These are phyloP conservation scores for Nothobranchius furzeri DNA, from an alignment of 2,113 vertebrate genomes.

Conservation along the genomic window DNA sequence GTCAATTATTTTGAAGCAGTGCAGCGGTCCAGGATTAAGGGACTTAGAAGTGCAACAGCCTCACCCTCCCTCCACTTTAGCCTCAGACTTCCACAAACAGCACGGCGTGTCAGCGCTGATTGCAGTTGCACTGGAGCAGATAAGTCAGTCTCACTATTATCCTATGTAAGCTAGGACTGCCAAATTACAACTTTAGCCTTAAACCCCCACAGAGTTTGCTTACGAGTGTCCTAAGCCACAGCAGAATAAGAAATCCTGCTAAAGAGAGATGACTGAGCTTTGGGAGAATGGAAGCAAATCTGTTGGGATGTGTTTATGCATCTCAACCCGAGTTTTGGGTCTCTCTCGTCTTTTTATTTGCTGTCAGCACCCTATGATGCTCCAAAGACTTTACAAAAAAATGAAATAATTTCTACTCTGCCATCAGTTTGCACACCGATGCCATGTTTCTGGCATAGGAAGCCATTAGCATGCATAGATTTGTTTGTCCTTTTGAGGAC, in stretches of 20 bases:
- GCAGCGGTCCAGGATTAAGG: conserved; percentile 65
- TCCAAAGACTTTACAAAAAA: conserved; percentile 61
- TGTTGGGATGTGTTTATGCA: conserved; percentile 18
- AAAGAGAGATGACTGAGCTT: conserved; percentile 1
- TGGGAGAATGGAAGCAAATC: not conserved
- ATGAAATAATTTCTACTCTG: conserved; percentile 55
- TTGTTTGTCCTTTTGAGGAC: conserved; percentile 15
- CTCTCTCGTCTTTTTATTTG: conserved; percentile 54
- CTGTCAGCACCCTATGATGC: conserved; percentile 57
- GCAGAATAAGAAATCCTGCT: conserved; percentile 38
- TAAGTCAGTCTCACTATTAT: conserved; percentile 75
- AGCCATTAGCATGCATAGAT: conserved; percentile 57
- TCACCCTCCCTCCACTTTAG: conserved; percentile 23
- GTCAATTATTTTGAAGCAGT: conserved; percentile 66
- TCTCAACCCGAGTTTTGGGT: conserved; percentile 20
- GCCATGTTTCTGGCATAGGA: conserved; percentile 30
- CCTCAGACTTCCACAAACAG: conserved; percentile 61
- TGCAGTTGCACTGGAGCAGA: conserved; percentile 65
- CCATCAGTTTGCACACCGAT: conserved; percentile 46
- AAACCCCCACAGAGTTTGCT: conserved; percentile 63
- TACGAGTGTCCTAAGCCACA: conserved; percentile 54
- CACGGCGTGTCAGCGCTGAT: conserved; percentile 61
- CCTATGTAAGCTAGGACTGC: conserved; percentile 65
- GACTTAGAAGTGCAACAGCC: conserved; percentile 53
- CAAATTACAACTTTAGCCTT: conserved; percentile 71